Evolutionary conservation across 2,888 invertebrate species (phyloP).

Genomic region (Frankliniella fusca): DNA sequence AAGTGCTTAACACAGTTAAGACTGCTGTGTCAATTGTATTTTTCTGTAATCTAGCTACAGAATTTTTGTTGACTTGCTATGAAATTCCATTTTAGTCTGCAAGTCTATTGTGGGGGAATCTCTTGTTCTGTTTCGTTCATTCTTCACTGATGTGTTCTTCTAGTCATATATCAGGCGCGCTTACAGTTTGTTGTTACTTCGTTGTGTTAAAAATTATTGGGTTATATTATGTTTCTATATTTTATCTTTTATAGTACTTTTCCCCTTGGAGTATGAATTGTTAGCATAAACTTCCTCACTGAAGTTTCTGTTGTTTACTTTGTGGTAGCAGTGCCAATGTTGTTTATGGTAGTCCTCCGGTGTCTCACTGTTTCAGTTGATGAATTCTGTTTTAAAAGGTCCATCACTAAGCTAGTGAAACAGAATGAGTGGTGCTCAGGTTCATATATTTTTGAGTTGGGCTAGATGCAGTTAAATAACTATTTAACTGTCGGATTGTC

Average conservation of each 20-base stretch:
- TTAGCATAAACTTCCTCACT: neutral
- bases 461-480: no score
- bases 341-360: neutral
- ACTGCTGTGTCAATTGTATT: no score
- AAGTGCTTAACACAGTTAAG: no score
- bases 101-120: neutral
- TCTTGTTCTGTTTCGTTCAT: neutral
- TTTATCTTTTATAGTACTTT: neutral
- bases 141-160: neutral
- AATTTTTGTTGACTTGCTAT: no score
- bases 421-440: neutral
- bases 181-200: neutral
- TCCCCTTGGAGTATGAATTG: neutral
- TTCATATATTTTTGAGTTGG: neutral
- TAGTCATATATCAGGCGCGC: neutral
- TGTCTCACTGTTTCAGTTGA: no score
- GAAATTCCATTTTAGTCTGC: conserved; percentile 2
- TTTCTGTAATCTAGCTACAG: neutral
- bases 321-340: neutral
- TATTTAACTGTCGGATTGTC: neutral
- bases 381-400: no score
- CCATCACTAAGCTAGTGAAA: no score
- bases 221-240: neutral
- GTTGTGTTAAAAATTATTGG: neutral
- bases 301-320: neutral